These are phyloP conservation scores for Meghimatium bilineatum DNA, from an alignment of 2,888 invertebrate species.

Conservation along the genomic window DNA sequence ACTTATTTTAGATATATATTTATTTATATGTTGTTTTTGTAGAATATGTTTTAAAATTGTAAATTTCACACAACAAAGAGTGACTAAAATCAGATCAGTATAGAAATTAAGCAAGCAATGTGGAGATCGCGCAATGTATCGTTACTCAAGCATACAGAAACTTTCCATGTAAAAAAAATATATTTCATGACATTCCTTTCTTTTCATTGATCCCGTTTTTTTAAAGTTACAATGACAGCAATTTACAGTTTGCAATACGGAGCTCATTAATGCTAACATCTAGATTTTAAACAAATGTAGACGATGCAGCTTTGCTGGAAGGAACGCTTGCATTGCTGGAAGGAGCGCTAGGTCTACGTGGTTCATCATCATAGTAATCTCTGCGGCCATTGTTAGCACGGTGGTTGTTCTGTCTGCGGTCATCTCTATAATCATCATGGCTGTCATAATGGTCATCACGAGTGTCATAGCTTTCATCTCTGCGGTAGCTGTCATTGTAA, in stretches of 20 bases:
- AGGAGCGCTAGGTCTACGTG: constrained; percentile 22
- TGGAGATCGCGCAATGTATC: neutral
- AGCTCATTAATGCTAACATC: neutral
- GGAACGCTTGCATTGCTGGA: constrained; percentile 20
- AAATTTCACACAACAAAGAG: neutral
- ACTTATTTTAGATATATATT: too few relatives aligned
- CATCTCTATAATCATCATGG: constrained; percentile 39
- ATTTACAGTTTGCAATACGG: neutral
- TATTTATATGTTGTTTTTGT: too few relatives aligned
- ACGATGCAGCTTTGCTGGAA: constrained; percentile 40
- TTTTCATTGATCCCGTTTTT: neutral
- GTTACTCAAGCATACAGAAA: neutral
- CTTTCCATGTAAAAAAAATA: neutral
- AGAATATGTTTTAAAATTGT: neutral
- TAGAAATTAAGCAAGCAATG: neutral
- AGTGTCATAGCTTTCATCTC: constrained; percentile 35
- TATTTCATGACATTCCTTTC: neutral
- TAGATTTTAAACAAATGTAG: constrained; percentile 41
- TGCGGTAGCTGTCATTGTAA: constrained; percentile 19
- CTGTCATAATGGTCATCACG: constrained; percentile 43
- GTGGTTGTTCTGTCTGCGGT: constrained; percentile 42
- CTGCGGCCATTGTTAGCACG: constrained; percentile 29
- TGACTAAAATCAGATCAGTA: neutral
- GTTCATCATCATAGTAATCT: constrained; percentile 35
- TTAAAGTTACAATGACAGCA: neutral